Evolutionary conservation across 2,888 invertebrate species (phyloP), one percentile per base, ranked within the genome.

Genomic region (Diogma glabrata): DNA sequence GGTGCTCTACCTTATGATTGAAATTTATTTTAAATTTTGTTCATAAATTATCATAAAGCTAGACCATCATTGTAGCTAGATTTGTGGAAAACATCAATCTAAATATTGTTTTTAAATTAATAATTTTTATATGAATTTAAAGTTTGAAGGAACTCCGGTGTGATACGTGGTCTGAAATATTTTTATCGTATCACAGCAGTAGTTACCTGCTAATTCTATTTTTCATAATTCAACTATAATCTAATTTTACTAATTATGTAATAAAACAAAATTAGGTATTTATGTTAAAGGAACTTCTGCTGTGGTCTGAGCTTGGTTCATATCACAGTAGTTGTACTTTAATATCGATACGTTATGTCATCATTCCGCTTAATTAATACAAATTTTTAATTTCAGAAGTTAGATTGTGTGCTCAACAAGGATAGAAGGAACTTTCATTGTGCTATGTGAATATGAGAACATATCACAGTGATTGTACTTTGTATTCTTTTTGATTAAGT

Each of bases 151-250:
- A 64, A 67, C 67, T 69, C 51, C 62, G 65, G 57, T 53, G 66
- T 64, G 67, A 64, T 63, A 57, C 69, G 66, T 64, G 52, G 51
- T 51, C 49, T 14, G 52, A 17, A 49, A 17, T 23, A n/a, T n/a
- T n/a, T n/a, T n/a, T n/a, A 40, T 40, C 52, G 64, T 68, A 70
- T 70, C 70, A 70, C 70, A 70, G 69, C 66, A 63, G 60, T 63
- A 66, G 67, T 69, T 68, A 65, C 64, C 63, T 62, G 51, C 47
- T 38, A 51, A 46, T 50, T 50, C 28, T 20, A 28, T 38, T 19
- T 30, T 20, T 49, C 8, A 20, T 49, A 17, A 23, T 24, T n/a
- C 17, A 8, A 17, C 17, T 17, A 47, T 50, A 17, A 36, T 36
- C 16, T 36, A 36, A 36, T n/a, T n/a, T n/a, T n/a, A n/a, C n/a